A percentile compares a stretch with the other conserved stretches of the same genome.
Conservation (phyloP, 92 coral and sea anemone species). For the Zoanthus sansibaricus region DNA sequence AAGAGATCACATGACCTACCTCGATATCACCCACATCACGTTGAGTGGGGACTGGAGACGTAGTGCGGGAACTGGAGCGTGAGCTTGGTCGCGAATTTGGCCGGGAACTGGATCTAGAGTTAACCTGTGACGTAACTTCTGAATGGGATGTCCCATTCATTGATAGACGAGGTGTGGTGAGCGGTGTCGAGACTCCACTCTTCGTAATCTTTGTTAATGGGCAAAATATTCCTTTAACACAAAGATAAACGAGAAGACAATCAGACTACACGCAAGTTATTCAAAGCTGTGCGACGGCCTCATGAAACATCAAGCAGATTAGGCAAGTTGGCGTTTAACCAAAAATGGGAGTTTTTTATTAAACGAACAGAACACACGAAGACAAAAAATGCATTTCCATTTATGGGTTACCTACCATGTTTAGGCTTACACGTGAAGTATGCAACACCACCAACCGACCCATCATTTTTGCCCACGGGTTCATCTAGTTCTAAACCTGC, state of each 20-base stretch:
- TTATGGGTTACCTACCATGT: constrained; percentile 53
- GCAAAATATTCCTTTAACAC: constrained; percentile 81
- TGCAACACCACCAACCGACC: constrained; percentile 91
- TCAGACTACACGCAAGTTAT: too few relatives aligned
- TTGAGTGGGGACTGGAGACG: constrained; percentile 55
- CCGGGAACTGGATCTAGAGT: constrained; percentile 67
- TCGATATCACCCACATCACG: constrained; percentile 61
- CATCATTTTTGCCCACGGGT: constrained; percentile 95
- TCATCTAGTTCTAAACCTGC: constrained; percentile 93
- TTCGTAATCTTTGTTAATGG: constrained; percentile 88
- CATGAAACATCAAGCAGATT: not conserved
- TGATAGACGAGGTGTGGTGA: constrained; percentile 70
- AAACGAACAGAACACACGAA: too few relatives aligned
- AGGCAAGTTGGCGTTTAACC: too few relatives aligned
- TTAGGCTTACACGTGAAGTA: constrained; percentile 91
- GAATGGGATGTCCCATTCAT: constrained; percentile 52
- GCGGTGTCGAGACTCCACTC: constrained; percentile 64
- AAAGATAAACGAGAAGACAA: not conserved
- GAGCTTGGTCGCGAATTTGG: constrained; percentile 79
- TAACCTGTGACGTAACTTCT: constrained; percentile 59
- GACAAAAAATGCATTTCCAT: not conserved
- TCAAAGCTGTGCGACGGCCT: not conserved
- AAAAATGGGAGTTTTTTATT: too few relatives aligned
- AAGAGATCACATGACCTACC: constrained; percentile 35
- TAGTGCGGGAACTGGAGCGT: constrained; percentile 87